Base-by-base conservation (phyloP, 1,140 invertebrate genomes). In the Psilanteris sp. region DNA sequence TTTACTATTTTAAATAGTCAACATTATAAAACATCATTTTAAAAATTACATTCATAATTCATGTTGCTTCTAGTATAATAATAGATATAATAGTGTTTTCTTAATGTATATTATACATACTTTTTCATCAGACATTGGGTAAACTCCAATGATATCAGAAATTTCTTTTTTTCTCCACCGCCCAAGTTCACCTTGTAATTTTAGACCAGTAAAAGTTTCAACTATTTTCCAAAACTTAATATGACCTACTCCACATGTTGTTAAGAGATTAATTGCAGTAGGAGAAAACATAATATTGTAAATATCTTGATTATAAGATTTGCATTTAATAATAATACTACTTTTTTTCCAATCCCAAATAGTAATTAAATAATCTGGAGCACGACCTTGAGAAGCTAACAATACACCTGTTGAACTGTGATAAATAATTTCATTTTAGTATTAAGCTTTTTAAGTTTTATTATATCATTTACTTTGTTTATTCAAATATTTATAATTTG, bases 171-270 rank as follows among this genome's bases (percentile, higher is more conserved):
- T 95, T 1, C 95, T 96, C 89, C 97, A 98, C 82, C 94, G 90
- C 3, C 96, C 96, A 10, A 96, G 81, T 79, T 94, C 91, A 1
- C 95, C 95, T 87, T 96, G 92, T 1, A 98, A 87, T 84, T 98
- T 98, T 0, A 97, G 84, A 1, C 96, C 96, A 0, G 96, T 97
- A 81, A 97, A 97, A 0, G 96, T 97, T 72, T 91, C 82, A 0
- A 93, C 92, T 92, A 97, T 96, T 90, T 96, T 97, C 96, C 96
- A 97, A 89, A 96, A 96, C 89, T 95, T 95, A 50, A 97, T 95
- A 82, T 97, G 96, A 9, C 91, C 92, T 0, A 84, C 83, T 89
- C 95, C 95, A 74, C 93, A 91, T 0, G 95, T 93, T 3, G 92
- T 93, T 14, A 97, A 87, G 73, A 95, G 91, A 2, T 93, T 94